Base-by-base conservation (phyloP, 2,797 vertebrate genomes). In the Pyrocephalus nanus region DNA sequence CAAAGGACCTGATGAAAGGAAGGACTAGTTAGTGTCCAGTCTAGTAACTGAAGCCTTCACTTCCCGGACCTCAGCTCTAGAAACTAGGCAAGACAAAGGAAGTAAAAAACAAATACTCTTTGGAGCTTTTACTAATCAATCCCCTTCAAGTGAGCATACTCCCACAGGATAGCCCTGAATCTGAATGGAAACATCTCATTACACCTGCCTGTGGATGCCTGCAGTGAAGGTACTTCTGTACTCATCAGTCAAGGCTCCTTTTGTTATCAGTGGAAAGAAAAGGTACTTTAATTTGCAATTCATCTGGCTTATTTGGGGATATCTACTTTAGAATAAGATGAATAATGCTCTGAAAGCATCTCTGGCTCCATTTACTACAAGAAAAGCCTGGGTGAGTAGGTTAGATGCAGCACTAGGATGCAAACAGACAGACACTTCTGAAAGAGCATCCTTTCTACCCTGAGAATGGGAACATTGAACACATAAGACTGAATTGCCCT, bases 291-390 rank as follows among this genome's bases (percentile, higher is more conserved):
- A 93, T 92, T 89, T 93, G 58, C 62, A 81, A 57, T 93, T 91
- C 64, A 30, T 81, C 77, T 78, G 43, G 72, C 60, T 54, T 81
- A 22, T 75, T 51, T 66, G 47, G 69, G 23, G 8, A 40, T 43
- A 64, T 83, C 77, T 69, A 15, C 62, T 89, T 91, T 42, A 91
- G 77, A 95, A 60, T 77, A 61, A 81, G 62, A 58, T 57, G 67
- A 89, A 91, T 91, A 91, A 87, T 79, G 32, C 47, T 62, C 71
- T 93, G 60, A 91, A 95, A 93, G 74, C 57, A 55, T 87, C 47
- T 75, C 38, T 65, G 21, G 69, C 77, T 93, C 71, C 55, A 50
- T 72, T 92, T 91, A 47, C 71, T 69, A 10, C 21, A 50, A 34
- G 8, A 81, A 91, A 89, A 95, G 42, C 25, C 65, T 69, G 38